A percentile compares a stretch with the other conserved stretches of the same genome.
These are phyloP conservation scores for Sinotaia quadrata DNA, from an alignment of 2,888 invertebrate species.

Conservation along the genomic window DNA sequence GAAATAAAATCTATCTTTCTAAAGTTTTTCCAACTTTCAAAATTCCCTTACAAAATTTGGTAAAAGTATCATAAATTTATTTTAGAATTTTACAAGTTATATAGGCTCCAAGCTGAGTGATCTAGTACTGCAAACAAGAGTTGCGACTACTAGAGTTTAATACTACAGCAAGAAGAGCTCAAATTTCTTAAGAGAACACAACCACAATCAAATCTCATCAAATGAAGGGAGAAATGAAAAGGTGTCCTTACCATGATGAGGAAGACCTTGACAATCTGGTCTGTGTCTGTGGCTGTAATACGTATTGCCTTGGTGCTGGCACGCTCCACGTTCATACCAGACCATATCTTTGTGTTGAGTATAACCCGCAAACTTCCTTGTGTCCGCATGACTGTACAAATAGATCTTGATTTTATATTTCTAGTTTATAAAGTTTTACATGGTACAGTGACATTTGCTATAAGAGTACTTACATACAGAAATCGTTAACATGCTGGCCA, in stretches of 20 bases:
- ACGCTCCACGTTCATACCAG: slow-evolving; percentile 91
- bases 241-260: slow-evolving; percentile 86
- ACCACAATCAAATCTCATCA: no score
- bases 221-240: no score
- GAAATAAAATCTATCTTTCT: no score
- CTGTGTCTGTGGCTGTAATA: slow-evolving; percentile 82
- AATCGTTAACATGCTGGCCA: not conserved
- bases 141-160: no score
- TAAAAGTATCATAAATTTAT: no score
- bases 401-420: slow-evolving; percentile 4
- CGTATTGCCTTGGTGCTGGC: slow-evolving; percentile 90
- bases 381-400: slow-evolving; percentile 82
- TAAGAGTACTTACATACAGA: not conserved
- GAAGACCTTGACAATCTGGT: slow-evolving; percentile 81
- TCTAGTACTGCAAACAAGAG: no score
- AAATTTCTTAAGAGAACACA: no score
- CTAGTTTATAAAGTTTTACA: not conserved
- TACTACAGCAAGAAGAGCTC: no score
- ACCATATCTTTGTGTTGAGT: slow-evolving; percentile 94
- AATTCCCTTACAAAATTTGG: no score
- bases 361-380: slow-evolving; percentile 90
- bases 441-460: not conserved
- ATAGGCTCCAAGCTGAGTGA: no score
- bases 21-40: no score
- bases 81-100: no score